Evolutionary conservation across 2,113 vertebrate species (phyloP).

Genomic region (Myrmecophaga tridactyla): DNA sequence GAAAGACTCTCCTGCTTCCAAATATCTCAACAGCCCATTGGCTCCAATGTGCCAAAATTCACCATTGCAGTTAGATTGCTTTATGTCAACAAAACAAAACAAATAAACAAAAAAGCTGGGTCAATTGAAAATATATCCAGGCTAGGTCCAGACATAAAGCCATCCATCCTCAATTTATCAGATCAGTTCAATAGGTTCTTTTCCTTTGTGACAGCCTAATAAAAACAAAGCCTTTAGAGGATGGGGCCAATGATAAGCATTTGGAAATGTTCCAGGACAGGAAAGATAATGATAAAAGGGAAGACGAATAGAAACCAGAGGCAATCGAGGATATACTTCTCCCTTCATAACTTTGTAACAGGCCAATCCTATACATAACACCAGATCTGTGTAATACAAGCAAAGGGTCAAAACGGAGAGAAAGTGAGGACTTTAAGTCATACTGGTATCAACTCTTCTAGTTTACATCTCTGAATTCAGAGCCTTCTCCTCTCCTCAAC

Average conservation of each 20-base stretch:
- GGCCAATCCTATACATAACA: not conserved
- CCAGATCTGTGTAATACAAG: not conserved
- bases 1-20: not conserved
- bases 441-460: not conserved
- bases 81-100: constrained; percentile 6
- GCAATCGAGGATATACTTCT: not conserved
- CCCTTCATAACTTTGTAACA: not conserved
- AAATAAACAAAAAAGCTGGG: no score
- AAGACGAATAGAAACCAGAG: constrained; percentile 9
- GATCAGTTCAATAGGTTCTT: not conserved
- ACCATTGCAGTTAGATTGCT: not conserved
- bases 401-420: not conserved
- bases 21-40: not conserved
- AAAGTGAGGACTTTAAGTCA: not conserved
- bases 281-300: not conserved
- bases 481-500: not conserved
- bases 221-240: constrained; percentile 42
- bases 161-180: constrained; percentile 1
- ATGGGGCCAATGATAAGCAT: not conserved
- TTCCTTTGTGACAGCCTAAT: not conserved
- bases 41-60: not conserved
- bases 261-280: not conserved
- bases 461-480: not conserved
- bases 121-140: constrained; percentile 20
- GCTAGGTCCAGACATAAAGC: not conserved